Conservation (phyloP, 2,113 vertebrate species). For the Ia io region DNA sequence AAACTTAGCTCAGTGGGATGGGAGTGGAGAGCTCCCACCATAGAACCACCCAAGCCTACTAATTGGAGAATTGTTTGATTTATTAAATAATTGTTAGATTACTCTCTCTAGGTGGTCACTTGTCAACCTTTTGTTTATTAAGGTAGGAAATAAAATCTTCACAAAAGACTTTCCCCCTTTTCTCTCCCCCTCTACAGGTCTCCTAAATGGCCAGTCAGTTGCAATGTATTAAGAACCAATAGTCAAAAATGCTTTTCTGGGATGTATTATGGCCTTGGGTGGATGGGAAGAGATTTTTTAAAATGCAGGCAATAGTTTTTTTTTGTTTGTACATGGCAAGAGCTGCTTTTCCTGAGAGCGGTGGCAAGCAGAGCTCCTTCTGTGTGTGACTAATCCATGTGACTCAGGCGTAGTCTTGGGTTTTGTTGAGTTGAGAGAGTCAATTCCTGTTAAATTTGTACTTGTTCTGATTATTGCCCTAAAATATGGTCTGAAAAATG, state of each 20-base stretch:
- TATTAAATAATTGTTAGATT: not conserved
- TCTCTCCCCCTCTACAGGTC: not conserved
- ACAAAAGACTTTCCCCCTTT: not conserved
- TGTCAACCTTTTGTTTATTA: not conserved
- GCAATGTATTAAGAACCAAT: not conserved
- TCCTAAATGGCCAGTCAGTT: not conserved
- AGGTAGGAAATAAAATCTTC: constrained; percentile 15
- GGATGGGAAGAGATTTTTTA: not conserved
- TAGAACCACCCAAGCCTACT: not conserved
- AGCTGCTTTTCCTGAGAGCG: not conserved
- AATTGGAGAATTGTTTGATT: not conserved
- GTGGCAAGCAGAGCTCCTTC: not conserved
- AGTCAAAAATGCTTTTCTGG: constrained; percentile 28
- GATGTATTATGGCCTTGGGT: not conserved
- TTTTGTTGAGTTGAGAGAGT: not conserved
- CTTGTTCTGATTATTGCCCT: not conserved
- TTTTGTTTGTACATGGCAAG: not conserved
- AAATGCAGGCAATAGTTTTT: not conserved
- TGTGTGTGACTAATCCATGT: not conserved
- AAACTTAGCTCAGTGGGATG: not conserved
- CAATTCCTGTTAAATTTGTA: not conserved
- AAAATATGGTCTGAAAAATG: not conserved
- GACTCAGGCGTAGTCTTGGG: not conserved
- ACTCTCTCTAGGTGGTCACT: not conserved
- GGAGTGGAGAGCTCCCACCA: too few relatives aligned